Evolutionary conservation across 2,113 vertebrate genomes (phyloP).

Genomic region (Fukomys damarensis): DNA sequence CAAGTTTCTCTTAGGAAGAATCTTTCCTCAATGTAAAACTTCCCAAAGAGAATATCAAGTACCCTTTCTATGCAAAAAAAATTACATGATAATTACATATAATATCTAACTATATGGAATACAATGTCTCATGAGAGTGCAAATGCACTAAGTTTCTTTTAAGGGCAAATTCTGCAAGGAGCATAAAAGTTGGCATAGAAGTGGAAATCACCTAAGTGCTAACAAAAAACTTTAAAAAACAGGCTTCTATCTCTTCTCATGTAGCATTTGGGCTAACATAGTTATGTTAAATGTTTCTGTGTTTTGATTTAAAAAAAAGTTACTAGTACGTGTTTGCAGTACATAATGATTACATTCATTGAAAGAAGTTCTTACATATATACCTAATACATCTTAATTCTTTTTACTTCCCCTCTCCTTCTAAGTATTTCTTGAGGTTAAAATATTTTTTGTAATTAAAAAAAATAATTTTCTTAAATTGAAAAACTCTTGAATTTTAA

Average conservation of each 20-base stretch:
- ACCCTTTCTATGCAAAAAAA: neutral
- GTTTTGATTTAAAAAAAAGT: neutral
- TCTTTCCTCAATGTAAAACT: slow-evolving; percentile 16
- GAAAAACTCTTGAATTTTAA: slow-evolving; percentile 15
- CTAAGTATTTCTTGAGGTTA: slow-evolving; percentile 25
- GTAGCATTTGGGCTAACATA: slow-evolving; percentile 36
- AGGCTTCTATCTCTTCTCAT: neutral
- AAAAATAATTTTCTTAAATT: slow-evolving; percentile 30
- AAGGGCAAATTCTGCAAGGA: slow-evolving; percentile 25
- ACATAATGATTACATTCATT: neutral
- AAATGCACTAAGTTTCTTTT: neutral
- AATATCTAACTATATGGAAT: neutral
- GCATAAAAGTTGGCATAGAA: neutral
- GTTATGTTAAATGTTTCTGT: slow-evolving; percentile 16
- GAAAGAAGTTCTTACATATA: neutral
- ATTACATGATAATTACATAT: neutral
- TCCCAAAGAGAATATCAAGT: neutral
- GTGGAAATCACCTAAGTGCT: slow-evolving; percentile 14
- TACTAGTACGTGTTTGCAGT: neutral
- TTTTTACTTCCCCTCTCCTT: neutral
- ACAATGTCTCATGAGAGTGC: neutral
- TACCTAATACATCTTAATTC: neutral
- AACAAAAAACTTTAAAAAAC: slow-evolving; percentile 5
- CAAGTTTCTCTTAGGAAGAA: neutral
- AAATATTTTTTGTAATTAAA: slow-evolving; percentile 44